Evolutionary conservation across 2,113 vertebrate species (phyloP).

Genomic region (Atherinomorus stipes): DNA sequence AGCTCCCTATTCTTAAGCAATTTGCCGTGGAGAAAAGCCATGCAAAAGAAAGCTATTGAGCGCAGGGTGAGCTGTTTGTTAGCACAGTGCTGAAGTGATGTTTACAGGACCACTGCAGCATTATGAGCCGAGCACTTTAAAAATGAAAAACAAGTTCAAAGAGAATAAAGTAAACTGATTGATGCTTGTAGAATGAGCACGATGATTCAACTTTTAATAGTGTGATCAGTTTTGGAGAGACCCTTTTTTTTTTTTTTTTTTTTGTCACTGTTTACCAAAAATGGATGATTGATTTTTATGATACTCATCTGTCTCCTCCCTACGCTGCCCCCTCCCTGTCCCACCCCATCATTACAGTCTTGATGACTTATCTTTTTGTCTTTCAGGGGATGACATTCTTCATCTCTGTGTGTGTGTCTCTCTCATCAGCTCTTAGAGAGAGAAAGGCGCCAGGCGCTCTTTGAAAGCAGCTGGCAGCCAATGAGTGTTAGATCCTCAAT

Average conservation of each 20-base stretch:
- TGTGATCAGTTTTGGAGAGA: slow-evolving; percentile 47
- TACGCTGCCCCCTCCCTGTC: slow-evolving; percentile 56
- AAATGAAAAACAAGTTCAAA: slow-evolving; percentile 34
- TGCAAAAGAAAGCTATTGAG: slow-evolving; percentile 21
- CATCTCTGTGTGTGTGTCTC: slow-evolving; percentile 54
- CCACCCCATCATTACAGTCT: slow-evolving; percentile 62
- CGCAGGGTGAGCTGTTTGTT: slow-evolving; percentile 43
- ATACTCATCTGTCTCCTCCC: slow-evolving; percentile 48
- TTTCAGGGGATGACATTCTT: slow-evolving; percentile 56
- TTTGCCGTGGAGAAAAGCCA: slow-evolving; percentile 38
- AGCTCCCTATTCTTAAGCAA: slow-evolving; percentile 45
- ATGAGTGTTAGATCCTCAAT: slow-evolving; percentile 48
- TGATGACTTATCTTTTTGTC: slow-evolving; percentile 69
- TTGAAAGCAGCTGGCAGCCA: slow-evolving; percentile 67
- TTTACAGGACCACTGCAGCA: slow-evolving; percentile 45
- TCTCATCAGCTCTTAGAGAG: slow-evolving; percentile 50
- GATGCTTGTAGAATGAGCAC: slow-evolving; percentile 42
- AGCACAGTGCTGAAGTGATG: slow-evolving; percentile 35
- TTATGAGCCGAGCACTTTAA: slow-evolving; percentile 32
- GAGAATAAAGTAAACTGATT: slow-evolving; percentile 39
- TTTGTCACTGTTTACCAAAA: slow-evolving; percentile 59
- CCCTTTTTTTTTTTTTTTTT: background rate
- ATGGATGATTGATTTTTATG: slow-evolving; percentile 67
- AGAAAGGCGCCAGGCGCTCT: slow-evolving; percentile 54
- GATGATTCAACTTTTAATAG: slow-evolving; percentile 28